Evolutionary conservation across 2,888 invertebrate species (phyloP).

Genomic region (Ypsolopha sequella): DNA sequence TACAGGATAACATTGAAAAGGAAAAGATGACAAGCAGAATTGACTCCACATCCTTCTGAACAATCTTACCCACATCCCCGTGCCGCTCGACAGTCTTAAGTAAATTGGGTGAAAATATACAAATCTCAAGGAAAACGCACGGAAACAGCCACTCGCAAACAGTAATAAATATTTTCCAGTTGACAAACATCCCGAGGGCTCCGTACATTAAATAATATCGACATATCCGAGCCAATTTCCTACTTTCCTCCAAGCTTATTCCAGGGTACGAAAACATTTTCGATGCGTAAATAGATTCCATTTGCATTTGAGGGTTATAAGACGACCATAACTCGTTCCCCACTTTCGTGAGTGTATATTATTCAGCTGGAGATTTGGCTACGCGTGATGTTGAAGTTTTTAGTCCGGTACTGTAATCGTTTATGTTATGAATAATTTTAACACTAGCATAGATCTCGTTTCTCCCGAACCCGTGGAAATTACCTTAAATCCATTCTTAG

Average conservation of each 20-base stretch:
- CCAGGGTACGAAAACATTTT: constrained; percentile 52
- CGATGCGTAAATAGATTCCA: constrained; percentile 49
- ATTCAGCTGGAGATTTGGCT: constrained; percentile 11
- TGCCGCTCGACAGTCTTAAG: too few species aligned
- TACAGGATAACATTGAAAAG: too few species aligned
- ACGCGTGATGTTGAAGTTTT: not conserved
- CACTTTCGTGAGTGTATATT: constrained; percentile 18
- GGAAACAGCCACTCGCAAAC: constrained; percentile 17
- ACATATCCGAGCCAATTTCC: constrained; percentile 60
- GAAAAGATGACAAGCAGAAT: too few species aligned
- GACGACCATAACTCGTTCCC: constrained; percentile 37
- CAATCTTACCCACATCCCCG: too few species aligned
- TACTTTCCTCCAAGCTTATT: constrained; percentile 57
- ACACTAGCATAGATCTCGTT: too few species aligned
- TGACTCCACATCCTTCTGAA: too few species aligned
- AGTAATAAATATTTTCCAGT: constrained; percentile 57
- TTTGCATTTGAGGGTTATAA: constrained; percentile 51
- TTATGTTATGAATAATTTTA: too few species aligned
- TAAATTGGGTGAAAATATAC: constrained; percentile 22
- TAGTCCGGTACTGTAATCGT: too few species aligned
- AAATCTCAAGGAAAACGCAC: constrained; percentile 17
- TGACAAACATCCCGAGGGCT: constrained; percentile 48
- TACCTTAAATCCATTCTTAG: too few species aligned
- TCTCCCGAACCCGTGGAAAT: too few species aligned
- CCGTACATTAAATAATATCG: constrained; percentile 62